phyloP scores from a whole-genome alignment of 2,797 vertebrate species.

The Hippopotamyrus pictus region DNA sequence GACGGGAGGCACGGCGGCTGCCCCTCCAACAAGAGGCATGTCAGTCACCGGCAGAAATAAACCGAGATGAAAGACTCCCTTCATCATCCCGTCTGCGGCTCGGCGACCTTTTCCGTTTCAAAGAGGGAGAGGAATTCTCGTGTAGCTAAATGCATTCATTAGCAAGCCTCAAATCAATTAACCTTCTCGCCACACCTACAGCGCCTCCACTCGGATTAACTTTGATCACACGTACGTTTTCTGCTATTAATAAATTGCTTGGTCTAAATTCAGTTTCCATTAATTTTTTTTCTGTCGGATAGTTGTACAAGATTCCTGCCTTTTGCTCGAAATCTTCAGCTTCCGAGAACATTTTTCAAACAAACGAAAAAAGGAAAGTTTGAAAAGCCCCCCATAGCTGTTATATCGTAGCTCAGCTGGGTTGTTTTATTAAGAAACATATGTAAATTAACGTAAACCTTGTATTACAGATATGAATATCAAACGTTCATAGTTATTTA shows the following conservation, averaged over 20 bases:
- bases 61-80: slow-evolving; percentile 10
- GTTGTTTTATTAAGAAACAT: background rate
- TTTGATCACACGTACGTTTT: background rate
- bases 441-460: background rate
- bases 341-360: background rate
- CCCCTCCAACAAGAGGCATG: background rate
- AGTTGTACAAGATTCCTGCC: background rate
- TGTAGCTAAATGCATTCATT: slow-evolving; percentile 14
- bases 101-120: slow-evolving; percentile 19
- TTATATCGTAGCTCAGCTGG: background rate
- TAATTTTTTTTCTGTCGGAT: background rate
- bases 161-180: slow-evolving; percentile 22
- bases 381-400: background rate
- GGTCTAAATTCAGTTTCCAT: background rate
- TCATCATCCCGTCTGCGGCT: background rate
- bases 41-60: slow-evolving; percentile 35
- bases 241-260: background rate
- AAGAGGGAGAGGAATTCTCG: background rate
- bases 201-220: background rate
- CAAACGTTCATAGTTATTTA: background rate
- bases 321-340: background rate
- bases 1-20: slow-evolving; percentile 38
- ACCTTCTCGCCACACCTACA: slow-evolving; percentile 6
- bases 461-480: slow-evolving; percentile 1
- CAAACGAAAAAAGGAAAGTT: background rate